These are phyloP conservation scores for Sinella curviseta DNA, from an alignment of 1,140 invertebrate species.

Conservation along the genomic window DNA sequence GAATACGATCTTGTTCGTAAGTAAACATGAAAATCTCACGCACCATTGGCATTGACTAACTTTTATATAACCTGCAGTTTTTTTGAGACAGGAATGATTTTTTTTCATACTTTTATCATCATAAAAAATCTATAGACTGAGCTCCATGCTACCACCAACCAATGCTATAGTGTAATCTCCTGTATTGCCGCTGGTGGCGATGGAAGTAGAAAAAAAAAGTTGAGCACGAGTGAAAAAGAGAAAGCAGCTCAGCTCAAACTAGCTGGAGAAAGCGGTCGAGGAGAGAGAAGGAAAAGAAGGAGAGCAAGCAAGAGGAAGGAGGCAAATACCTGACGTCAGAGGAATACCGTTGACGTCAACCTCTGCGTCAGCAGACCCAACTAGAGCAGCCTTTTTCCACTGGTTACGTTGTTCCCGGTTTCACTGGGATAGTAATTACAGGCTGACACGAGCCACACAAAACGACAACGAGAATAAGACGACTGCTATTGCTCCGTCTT, in stretches of 20 bases:
- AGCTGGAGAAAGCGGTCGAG: neutral
- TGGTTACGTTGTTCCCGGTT: neutral
- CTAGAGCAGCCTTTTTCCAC: conserved; percentile 22
- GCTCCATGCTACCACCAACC: no score
- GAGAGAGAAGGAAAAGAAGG: neutral
- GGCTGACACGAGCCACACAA: conserved; percentile 20
- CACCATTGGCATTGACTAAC: no score
- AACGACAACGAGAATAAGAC: no score
- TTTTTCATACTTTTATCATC: no score
- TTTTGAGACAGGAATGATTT: no score
- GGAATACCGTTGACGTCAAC: conserved; percentile 43
- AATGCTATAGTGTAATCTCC: no score
- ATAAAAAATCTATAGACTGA: no score
- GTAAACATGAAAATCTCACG: no score
- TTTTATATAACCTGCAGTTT: no score
- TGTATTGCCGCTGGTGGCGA: neutral
- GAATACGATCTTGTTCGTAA: no score
- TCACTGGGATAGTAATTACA: conserved; percentile 20
- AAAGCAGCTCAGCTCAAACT: neutral
- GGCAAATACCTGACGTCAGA: conserved; percentile 37
- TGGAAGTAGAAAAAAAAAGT: neutral
- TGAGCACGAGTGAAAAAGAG: neutral
- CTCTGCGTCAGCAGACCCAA: conserved; percentile 37
- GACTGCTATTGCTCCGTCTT: neutral
- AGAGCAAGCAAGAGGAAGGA: conserved; percentile 9